A percentile compares a stretch with the other conserved stretches of the same genome.
These are phyloP conservation scores for Iphiclides podalirius DNA, from an alignment of 2,888 invertebrate genomes.

Conservation along the genomic window DNA sequence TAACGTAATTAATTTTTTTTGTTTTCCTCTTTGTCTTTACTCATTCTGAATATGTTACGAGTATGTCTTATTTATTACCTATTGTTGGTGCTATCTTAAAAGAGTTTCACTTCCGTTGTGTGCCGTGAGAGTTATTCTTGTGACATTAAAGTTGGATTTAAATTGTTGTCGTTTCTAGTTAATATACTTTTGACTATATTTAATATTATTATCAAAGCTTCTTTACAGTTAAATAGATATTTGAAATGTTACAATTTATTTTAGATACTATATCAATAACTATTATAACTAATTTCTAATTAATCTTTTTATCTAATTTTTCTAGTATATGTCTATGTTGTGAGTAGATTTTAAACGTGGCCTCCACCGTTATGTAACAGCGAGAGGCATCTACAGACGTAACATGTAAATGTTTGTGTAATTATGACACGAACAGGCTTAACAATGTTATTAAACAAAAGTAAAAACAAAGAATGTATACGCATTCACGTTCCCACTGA, in stretches of 20 bases:
- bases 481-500: conserved; percentile 6
- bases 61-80: conserved; percentile 10
- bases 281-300: too few species aligned
- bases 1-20: neutral
- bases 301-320: too few species aligned
- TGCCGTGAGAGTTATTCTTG: conserved; percentile 5
- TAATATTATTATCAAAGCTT: too few species aligned
- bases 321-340: too few species aligned
- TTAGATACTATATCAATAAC: too few species aligned
- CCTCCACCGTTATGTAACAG: neutral
- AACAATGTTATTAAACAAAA: conserved; percentile 15
- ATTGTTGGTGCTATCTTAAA: conserved; percentile 10
- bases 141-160: neutral
- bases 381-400: neutral
- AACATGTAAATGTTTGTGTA: neutral
- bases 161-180: neutral
- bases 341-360: too few species aligned
- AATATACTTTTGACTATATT: neutral
- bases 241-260: too few species aligned
- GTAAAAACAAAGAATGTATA: conserved; percentile 11
- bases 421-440: neutral
- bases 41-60: conserved; percentile 1
- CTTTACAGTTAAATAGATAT: too few species aligned
- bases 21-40: neutral
- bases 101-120: conserved; percentile 10